phyloP scores from a whole-genome alignment of 30 jellyfish, hydroid and myxozoan species.

The Nemopilema nomurai region DNA sequence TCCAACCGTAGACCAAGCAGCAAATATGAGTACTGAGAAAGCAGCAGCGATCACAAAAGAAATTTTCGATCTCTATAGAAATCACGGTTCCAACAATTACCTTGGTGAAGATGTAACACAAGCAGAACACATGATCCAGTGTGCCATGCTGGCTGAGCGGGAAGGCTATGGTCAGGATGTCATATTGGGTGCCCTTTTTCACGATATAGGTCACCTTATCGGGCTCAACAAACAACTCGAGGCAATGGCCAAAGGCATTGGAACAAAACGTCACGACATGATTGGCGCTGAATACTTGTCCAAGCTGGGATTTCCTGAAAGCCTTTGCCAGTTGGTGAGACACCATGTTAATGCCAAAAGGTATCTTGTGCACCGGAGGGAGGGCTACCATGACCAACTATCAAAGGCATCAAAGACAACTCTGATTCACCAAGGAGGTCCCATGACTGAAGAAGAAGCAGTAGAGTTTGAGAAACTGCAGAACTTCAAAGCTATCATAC shows the following conservation, averaged over 20 bases:
- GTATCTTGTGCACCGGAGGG: slow-evolving; percentile 46
- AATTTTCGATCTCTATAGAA: slow-evolving; percentile 39
- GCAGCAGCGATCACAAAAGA: slow-evolving; percentile 25
- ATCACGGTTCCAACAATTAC: slow-evolving; percentile 61
- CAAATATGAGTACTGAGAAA: slow-evolving; percentile 37
- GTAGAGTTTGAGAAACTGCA: slow-evolving; percentile 52
- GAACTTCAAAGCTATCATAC: slow-evolving; percentile 50
- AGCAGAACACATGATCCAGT: slow-evolving; percentile 74
- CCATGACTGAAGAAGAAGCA: slow-evolving; percentile 72
- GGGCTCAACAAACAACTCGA: slow-evolving; percentile 60
- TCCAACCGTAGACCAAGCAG: not conserved
- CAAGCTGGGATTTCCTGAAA: slow-evolving; percentile 59
- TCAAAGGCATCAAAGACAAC: slow-evolving; percentile 65
- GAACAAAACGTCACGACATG: slow-evolving; percentile 65
- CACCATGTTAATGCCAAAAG: slow-evolving; percentile 77
- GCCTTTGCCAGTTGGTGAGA: slow-evolving; percentile 63
- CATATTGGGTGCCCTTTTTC: slow-evolving; percentile 70
- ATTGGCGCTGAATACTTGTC: slow-evolving; percentile 63
- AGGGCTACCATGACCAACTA: slow-evolving; percentile 52
- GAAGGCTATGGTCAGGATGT: slow-evolving; percentile 69
- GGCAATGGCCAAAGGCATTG: slow-evolving; percentile 68
- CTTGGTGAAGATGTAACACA: slow-evolving; percentile 67
- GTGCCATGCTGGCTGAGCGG: slow-evolving; percentile 82
- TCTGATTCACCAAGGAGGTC: slow-evolving; percentile 71
- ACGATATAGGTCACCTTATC: slow-evolving; percentile 74